phyloP scores from a whole-genome alignment of 2,797 vertebrate species.

The Coranthus polyacanthus region DNA sequence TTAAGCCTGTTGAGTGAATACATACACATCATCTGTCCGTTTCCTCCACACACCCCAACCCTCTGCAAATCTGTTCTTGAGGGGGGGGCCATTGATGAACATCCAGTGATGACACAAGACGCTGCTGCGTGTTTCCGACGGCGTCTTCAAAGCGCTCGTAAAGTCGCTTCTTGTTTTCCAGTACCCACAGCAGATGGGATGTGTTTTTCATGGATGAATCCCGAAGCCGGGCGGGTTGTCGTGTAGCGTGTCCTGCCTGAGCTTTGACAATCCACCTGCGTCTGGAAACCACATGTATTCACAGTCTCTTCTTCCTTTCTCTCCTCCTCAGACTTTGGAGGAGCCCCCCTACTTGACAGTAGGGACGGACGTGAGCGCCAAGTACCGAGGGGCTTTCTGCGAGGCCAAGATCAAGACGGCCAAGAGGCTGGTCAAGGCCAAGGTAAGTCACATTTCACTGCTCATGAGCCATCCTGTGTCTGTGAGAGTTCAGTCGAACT shows the following conservation, averaged over 20 bases:
- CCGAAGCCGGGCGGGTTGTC: slow-evolving; percentile 63
- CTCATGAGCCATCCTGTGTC: no score
- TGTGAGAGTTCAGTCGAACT: no score
- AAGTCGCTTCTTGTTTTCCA: slow-evolving; percentile 77
- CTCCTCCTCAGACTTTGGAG: slow-evolving; percentile 85
- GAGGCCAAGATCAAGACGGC: slow-evolving; percentile 99
- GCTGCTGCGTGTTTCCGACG: slow-evolving; percentile 56
- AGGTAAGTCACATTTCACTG: no score
- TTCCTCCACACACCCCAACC: no score
- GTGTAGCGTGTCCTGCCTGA: slow-evolving; percentile 35
- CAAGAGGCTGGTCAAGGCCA: slow-evolving; percentile 97
- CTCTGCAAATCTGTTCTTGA: slow-evolving; percentile 50
- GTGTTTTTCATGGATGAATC: slow-evolving; percentile 76
- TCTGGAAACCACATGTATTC: slow-evolving; percentile 16
- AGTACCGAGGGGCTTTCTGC: slow-evolving; percentile 99
- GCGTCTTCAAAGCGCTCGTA: slow-evolving; percentile 67
- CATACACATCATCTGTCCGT: no score
- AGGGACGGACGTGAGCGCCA: slow-evolving; percentile 98
- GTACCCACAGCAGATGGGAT: slow-evolving; percentile 78
- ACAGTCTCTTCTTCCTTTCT: slow-evolving; percentile 6
- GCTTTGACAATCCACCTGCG: slow-evolving; percentile 48
- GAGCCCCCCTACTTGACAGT: slow-evolving; percentile 99
- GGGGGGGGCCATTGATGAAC: no score
- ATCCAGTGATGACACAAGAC: no score
- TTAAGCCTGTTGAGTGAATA: no score